phyloP scores from a whole-genome alignment of 1,140 invertebrate species.

The Oscheius sp. region DNA sequence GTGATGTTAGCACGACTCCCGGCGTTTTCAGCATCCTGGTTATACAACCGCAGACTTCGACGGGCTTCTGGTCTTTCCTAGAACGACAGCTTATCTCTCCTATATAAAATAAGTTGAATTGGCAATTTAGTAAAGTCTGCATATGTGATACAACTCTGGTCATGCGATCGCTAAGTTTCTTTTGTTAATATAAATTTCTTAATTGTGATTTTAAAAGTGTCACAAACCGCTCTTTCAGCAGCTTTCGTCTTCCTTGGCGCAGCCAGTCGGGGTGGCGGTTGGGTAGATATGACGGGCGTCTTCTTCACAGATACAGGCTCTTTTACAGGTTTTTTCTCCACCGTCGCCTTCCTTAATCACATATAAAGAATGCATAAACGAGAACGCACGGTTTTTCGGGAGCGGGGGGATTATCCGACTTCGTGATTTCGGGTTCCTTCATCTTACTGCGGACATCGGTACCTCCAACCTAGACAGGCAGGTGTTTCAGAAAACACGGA shows the following conservation, averaged over 20 bases:
- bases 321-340: neutral
- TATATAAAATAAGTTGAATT: too few species aligned
- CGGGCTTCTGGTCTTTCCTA: neutral
- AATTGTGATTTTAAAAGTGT: too few species aligned
- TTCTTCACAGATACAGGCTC: neutral
- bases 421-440: slow-evolving; percentile 4
- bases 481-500: slow-evolving; percentile 2
- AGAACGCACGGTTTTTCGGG: neutral
- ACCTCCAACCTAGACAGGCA: neutral
- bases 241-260: neutral
- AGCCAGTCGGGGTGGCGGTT: neutral
- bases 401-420: neutral
- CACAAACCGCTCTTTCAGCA: neutral
- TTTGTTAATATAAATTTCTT: too few species aligned
- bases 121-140: too few species aligned
- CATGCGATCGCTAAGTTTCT: too few species aligned
- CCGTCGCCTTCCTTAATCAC: neutral
- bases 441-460: neutral
- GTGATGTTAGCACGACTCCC: neutral
- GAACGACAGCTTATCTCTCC: too few species aligned
- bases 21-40: neutral
- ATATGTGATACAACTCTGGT: too few species aligned
- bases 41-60: neutral
- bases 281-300: neutral
- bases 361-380: neutral